phyloP scores from a whole-genome alignment of 1,140 invertebrate species.

The Nebria ingens region DNA sequence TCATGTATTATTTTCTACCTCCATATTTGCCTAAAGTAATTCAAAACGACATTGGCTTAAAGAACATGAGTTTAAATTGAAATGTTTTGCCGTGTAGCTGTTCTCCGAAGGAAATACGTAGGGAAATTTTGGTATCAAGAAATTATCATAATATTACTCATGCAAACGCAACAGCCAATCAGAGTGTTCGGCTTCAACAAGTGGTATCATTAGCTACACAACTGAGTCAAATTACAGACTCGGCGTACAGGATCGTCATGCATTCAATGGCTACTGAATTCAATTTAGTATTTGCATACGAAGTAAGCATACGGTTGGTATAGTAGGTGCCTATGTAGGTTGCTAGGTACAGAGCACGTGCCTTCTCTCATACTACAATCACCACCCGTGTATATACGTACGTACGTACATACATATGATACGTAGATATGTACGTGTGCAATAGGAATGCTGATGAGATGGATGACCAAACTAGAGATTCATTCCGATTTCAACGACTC shows the following conservation, averaged over 20 bases:
- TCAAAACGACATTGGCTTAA: too few relatives aligned
- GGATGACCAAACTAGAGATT: background rate
- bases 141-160: background rate
- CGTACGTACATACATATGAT: background rate
- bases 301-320: background rate
- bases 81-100: too few relatives aligned
- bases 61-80: too few relatives aligned
- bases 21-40: too few relatives aligned
- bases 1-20: too few relatives aligned
- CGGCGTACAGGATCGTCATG: background rate
- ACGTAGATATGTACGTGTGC: background rate
- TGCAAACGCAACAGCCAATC: slow-evolving; percentile 3
- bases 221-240: slow-evolving; percentile 8
- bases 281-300: slow-evolving; percentile 10
- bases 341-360: too few relatives aligned
- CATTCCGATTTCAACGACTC: background rate
- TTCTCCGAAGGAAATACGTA: too few relatives aligned
- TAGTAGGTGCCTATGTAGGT: too few relatives aligned
- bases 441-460: background rate
- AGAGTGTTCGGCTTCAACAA: background rate
- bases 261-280: slow-evolving; percentile 12
- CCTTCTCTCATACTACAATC: too few relatives aligned
- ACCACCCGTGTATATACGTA: too few relatives aligned
- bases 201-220: slow-evolving; percentile 11
- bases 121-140: background rate